Evolutionary conservation across 2,113 vertebrate genomes (phyloP).

Genomic region (Daphoenositta chrysoptera): DNA sequence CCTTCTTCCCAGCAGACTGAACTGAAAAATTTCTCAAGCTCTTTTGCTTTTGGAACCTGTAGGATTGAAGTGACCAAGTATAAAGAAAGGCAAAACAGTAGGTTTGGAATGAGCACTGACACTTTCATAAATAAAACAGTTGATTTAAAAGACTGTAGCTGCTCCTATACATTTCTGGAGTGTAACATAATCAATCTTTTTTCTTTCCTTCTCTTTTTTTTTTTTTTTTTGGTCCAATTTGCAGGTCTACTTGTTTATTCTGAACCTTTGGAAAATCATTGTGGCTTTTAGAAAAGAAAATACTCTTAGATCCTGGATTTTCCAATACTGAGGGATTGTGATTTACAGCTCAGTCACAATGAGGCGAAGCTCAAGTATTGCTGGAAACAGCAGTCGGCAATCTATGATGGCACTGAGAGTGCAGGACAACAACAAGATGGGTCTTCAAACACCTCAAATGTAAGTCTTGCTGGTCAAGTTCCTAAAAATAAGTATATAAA

Average conservation of each 20-base stretch:
- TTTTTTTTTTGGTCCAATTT: neutral
- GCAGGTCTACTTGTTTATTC: neutral
- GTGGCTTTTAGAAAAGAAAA: neutral
- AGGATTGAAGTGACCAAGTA: neutral
- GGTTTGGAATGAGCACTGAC: neutral
- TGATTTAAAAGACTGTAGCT: neutral
- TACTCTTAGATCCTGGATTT: neutral
- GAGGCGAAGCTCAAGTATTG: conserved; percentile 73
- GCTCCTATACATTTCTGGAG: neutral
- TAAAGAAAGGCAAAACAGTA: neutral
- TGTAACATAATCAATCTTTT: rapidly evolving
- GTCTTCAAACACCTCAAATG: conserved; percentile 87
- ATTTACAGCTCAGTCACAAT: conserved; percentile 43
- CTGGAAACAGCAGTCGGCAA: conserved; percentile 69
- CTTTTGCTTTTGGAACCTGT: neutral
- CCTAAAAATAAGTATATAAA: neutral
- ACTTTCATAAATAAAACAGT: neutral
- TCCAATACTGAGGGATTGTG: neutral
- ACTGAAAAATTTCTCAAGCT: neutral
- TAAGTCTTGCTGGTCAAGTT: conserved; percentile 45
- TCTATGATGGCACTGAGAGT: conserved; percentile 84
- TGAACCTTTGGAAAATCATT: neutral
- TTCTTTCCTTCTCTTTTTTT: too few relatives aligned
- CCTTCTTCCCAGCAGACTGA: neutral
- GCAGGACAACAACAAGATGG: conserved; percentile 84